These are phyloP conservation scores for Caenorhabditis sp. DNA, from an alignment of 2,888 invertebrate genomes.

Conservation along the genomic window DNA sequence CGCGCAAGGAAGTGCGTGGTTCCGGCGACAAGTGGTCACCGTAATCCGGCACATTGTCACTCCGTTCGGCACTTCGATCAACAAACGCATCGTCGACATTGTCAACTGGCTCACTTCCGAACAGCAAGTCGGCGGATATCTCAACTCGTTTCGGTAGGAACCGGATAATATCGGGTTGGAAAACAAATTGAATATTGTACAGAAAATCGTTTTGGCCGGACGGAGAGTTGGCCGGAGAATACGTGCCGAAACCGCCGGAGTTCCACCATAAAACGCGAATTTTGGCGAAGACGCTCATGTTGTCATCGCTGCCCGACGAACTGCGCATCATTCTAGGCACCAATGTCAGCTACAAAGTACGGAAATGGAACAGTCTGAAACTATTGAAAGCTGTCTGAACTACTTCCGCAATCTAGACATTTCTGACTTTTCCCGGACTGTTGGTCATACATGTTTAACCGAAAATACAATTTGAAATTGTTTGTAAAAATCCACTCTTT, in stretches of 20 bases:
- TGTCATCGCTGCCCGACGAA: conserved; percentile 91
- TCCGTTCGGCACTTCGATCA: conserved; percentile 89
- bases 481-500: conserved; percentile 79
- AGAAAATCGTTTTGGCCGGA: conserved; percentile 83
- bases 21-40: conserved; percentile 86
- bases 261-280: conserved; percentile 82
- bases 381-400: conserved; percentile 26
- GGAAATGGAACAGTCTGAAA: background rate
- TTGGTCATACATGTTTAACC: no score
- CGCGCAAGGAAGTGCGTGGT: conserved; percentile 88
- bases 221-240: conserved; percentile 82
- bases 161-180: conserved; percentile 79
- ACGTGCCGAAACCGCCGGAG: conserved; percentile 81
- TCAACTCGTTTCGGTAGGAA: conserved; percentile 87
- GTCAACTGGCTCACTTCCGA: conserved; percentile 90
- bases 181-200: conserved; percentile 58
- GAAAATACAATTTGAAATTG: no score
- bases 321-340: conserved; percentile 90
- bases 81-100: conserved; percentile 89
- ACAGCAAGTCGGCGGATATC: conserved; percentile 89
- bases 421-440: no score
- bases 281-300: conserved; percentile 88
- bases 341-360: conserved; percentile 71
- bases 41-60: conserved; percentile 87
- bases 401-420: no score